Conservation (phyloP, 2,888 invertebrate species). For the Pandemis cinnamomeana region DNA sequence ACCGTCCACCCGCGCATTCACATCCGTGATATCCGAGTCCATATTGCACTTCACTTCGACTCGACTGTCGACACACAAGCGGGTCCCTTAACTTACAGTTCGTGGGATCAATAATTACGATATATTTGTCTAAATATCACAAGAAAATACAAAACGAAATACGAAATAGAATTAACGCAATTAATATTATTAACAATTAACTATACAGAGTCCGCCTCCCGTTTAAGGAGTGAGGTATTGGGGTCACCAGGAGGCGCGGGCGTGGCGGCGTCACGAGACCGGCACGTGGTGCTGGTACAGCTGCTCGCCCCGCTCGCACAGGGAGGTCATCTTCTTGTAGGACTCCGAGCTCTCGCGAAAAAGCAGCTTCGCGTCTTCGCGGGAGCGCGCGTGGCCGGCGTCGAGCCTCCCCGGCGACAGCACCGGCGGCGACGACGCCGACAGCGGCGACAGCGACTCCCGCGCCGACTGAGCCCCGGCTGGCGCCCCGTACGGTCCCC, state of each 20-base stretch:
- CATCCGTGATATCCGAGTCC: conserved; percentile 78
- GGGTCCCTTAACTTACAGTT: conserved; percentile 82
- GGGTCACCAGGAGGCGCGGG: conserved; percentile 75
- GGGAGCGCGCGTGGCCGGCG: conserved; percentile 74
- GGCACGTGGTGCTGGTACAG: conserved; percentile 83
- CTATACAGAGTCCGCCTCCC: conserved; percentile 72
- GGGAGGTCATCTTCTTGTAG: conserved; percentile 82
- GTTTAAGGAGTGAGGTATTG: conserved; percentile 59
- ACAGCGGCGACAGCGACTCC: conserved; percentile 78
- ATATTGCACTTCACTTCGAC: conserved; percentile 81
- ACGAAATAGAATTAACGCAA: conserved; percentile 82
- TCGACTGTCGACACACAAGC: conserved; percentile 65
- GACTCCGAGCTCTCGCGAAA: conserved; percentile 82
- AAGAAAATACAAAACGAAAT: conserved; percentile 85
- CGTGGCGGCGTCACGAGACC: conserved; percentile 80
- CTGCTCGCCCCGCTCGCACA: conserved; percentile 82
- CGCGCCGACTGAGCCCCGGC: conserved; percentile 73
- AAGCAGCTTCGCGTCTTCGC: conserved; percentile 80
- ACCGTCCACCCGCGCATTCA: conserved; percentile 65
- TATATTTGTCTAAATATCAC: conserved; percentile 85
- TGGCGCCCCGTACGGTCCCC: conserved; percentile 72
- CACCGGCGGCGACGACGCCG: conserved; percentile 79
- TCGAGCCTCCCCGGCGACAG: conserved; percentile 78
- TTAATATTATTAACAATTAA: conserved; percentile 83
- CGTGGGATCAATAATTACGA: conserved; percentile 80